phyloP scores from a whole-genome alignment of 2,888 invertebrate species.

The Pecten maximus region DNA sequence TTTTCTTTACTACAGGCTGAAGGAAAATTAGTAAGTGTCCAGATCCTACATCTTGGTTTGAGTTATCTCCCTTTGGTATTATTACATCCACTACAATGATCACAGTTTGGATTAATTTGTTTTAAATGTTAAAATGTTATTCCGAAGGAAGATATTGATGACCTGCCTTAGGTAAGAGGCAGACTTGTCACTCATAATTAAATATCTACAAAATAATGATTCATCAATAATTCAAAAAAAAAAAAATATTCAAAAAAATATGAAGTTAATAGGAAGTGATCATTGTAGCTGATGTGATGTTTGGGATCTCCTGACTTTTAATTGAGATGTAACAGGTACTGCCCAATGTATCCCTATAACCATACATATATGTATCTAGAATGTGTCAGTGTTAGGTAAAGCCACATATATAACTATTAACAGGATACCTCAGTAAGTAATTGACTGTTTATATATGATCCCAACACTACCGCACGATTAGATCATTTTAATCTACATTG shows the following conservation, averaged over 20 bases:
- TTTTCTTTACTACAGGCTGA: conserved; percentile 50
- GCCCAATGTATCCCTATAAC: not conserved
- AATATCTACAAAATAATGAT: no score
- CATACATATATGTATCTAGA: not conserved
- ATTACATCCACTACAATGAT: not conserved
- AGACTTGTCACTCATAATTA: no score
- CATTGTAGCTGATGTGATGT: conserved; percentile 14
- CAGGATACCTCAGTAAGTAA: no score
- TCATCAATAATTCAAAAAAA: no score
- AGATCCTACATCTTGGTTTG: conserved; percentile 38
- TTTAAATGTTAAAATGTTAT: no score
- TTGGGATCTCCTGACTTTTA: not conserved
- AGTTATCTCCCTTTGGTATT: conserved; percentile 14
- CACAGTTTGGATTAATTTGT: not conserved
- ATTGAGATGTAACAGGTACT: not conserved
- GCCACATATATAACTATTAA: no score
- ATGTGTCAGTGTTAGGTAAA: not conserved
- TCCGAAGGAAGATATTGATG: not conserved
- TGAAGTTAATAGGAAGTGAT: not conserved
- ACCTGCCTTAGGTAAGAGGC: no score
- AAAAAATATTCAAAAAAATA: no score
- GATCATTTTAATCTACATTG: no score
- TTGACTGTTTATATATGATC: no score
- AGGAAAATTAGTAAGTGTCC: conserved; percentile 57
- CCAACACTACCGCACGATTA: no score